A percentile compares a stretch with the other conserved stretches of the same genome.
phyloP scores from a whole-genome alignment of 2,797 vertebrate genomes.

The Schizothorax lantsangensis region DNA sequence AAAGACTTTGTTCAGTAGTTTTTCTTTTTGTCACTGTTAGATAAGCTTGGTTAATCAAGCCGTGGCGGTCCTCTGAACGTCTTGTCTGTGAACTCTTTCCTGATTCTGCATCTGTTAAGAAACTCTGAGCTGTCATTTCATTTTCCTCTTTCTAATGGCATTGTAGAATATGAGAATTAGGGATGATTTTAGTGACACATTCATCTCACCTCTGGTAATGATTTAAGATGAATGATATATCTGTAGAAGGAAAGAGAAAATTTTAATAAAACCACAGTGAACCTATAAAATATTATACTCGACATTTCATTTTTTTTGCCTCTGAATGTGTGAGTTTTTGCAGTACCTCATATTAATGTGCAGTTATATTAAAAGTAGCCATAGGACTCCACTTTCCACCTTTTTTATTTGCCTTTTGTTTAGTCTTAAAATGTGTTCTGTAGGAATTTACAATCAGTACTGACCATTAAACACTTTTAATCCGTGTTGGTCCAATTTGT shows the following conservation, averaged over 20 bases:
- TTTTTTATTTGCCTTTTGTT: constrained; percentile 27
- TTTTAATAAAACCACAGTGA: constrained; percentile 21
- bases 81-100: constrained; percentile 15
- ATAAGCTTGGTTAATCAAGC: constrained; percentile 44
- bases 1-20: constrained; percentile 23
- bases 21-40: constrained; percentile 30
- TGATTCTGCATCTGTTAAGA: neutral
- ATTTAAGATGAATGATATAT: neutral
- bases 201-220: neutral
- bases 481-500: neutral
- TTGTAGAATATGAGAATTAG: constrained; percentile 46
- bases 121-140: neutral
- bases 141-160: constrained; percentile 44
- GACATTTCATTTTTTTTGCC: constrained; percentile 27
- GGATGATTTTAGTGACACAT: constrained; percentile 57
- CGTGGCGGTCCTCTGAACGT: neutral
- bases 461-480: neutral
- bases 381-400: constrained; percentile 19
- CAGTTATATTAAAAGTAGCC: constrained; percentile 25
- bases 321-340: constrained; percentile 32
- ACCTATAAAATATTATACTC: constrained; percentile 22
- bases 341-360: constrained; percentile 35
- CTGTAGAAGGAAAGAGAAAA: neutral
- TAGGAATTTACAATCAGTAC: neutral
- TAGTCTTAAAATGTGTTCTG: constrained; percentile 11